phyloP scores from a whole-genome alignment of 2,797 vertebrate genomes.

The Ambastaia sidthimunki region DNA sequence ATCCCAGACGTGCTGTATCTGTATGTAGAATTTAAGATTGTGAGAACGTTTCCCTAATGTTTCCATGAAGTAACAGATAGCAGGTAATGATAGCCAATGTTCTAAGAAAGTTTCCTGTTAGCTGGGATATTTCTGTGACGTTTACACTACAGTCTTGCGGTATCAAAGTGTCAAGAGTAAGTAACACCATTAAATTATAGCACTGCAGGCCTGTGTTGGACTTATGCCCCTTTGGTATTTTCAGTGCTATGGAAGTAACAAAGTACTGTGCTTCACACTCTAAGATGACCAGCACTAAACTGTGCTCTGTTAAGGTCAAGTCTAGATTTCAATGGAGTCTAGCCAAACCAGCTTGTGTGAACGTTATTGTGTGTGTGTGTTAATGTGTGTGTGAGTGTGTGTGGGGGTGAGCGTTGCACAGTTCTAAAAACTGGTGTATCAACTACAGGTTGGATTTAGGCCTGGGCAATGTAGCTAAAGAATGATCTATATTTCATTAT shows the following conservation, averaged over 20 bases:
- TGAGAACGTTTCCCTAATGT: no score
- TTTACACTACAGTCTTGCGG: background rate
- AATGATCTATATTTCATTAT: background rate
- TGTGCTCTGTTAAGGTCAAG: constrained; percentile 34
- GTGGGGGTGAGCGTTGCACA: background rate
- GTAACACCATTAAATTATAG: background rate
- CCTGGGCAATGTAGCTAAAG: background rate
- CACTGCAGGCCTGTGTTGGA: constrained; percentile 6
- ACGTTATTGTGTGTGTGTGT: background rate
- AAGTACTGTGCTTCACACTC: constrained; percentile 19
- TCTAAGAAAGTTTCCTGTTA: no score
- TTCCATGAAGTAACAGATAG: no score
- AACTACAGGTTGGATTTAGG: constrained; percentile 10
- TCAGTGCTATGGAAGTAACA: constrained; percentile 11
- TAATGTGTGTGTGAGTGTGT: background rate
- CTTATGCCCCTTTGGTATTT: constrained; percentile 6
- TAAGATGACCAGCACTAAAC: constrained; percentile 24
- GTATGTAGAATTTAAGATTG: background rate
- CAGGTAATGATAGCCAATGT: no score
- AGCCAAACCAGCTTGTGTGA: background rate
- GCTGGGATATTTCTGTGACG: background rate
- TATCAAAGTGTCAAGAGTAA: constrained; percentile 12
- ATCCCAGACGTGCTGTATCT: background rate
- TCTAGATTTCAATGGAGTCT: constrained; percentile 15
- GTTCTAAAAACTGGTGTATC: constrained; percentile 1